Percentiles rank a stretch among this genome's conserved stretches.
phyloP scores from a whole-genome alignment of 2,888 invertebrate genomes.

The Drosophila flavopinicola region DNA sequence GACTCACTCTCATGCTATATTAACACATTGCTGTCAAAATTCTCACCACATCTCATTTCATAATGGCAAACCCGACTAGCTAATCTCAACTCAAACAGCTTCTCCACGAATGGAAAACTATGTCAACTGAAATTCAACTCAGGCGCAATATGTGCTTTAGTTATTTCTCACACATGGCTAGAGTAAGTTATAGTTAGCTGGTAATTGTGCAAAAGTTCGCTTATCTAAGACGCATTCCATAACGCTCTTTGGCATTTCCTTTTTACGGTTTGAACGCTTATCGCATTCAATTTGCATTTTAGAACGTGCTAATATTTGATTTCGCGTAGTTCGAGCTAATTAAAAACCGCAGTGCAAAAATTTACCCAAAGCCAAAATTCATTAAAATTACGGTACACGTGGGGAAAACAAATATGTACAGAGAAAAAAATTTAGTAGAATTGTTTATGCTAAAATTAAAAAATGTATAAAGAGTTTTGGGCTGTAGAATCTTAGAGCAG shows the following conservation, averaged over 20 bases:
- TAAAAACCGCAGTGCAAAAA: constrained; percentile 17
- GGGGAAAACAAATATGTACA: neutral
- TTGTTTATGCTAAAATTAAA: too few species aligned
- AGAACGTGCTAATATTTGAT: constrained; percentile 47
- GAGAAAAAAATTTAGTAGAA: too few species aligned
- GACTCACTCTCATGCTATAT: constrained; percentile 10
- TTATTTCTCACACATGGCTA: neutral
- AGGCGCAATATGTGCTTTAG: constrained; percentile 18
- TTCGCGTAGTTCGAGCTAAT: constrained; percentile 31
- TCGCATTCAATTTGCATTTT: constrained; percentile 52
- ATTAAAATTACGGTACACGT: constrained; percentile 1
- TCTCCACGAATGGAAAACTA: constrained; percentile 3
- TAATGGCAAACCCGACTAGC: constrained; percentile 8
- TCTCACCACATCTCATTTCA: constrained; percentile 31
- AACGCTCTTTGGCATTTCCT: constrained; percentile 27
- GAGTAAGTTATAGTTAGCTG: constrained; percentile 3
- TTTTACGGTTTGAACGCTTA: constrained; percentile 28
- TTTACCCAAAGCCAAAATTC: neutral
- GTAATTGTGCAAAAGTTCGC: constrained; percentile 22
- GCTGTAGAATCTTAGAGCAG: too few species aligned
- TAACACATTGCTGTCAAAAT: constrained; percentile 28
- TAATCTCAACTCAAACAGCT: constrained; percentile 22
- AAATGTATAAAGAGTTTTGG: too few species aligned
- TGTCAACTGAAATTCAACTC: constrained; percentile 27
- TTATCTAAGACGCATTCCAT: constrained; percentile 41